These are phyloP conservation scores for Psilopogon haemacephalus DNA, from an alignment of 2,113 vertebrate genomes.

Conservation along the genomic window DNA sequence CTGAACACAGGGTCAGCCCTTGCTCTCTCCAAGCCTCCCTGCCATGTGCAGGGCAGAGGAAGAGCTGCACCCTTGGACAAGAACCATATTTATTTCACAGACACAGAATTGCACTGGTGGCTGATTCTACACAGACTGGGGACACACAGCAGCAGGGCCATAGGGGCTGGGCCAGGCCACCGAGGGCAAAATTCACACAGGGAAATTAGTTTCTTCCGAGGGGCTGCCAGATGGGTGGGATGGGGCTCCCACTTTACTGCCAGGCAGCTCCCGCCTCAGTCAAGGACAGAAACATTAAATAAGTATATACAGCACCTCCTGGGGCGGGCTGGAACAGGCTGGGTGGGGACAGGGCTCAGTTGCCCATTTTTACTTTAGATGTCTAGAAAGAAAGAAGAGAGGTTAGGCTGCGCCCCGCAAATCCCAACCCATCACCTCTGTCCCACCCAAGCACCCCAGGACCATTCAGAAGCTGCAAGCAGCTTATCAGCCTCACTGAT, in stretches of 20 bases:
- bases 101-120: constrained; percentile 69
- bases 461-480: not conserved
- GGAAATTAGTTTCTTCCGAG: constrained; percentile 25
- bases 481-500: not conserved
- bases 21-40: not conserved
- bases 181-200: constrained; percentile 56
- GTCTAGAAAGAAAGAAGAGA: constrained; percentile 79
- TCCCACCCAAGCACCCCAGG: not conserved
- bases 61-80: constrained; percentile 16
- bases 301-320: constrained; percentile 75
- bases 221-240: not conserved
- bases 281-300: constrained; percentile 75
- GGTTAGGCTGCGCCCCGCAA: not conserved
- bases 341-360: constrained; percentile 72
- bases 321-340: constrained; percentile 41
- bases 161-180: not conserved
- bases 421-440: not conserved
- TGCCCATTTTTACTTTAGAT: constrained; percentile 99
- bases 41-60: accelerated
- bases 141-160: constrained; percentile 1
- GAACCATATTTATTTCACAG: constrained; percentile 79
- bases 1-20: not conserved
- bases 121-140: constrained; percentile 30
- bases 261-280: not conserved
- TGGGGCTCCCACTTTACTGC: not conserved